Base-by-base conservation (phyloP, 2,113 vertebrate genomes). In the Heloderma charlesbogerti region DNA sequence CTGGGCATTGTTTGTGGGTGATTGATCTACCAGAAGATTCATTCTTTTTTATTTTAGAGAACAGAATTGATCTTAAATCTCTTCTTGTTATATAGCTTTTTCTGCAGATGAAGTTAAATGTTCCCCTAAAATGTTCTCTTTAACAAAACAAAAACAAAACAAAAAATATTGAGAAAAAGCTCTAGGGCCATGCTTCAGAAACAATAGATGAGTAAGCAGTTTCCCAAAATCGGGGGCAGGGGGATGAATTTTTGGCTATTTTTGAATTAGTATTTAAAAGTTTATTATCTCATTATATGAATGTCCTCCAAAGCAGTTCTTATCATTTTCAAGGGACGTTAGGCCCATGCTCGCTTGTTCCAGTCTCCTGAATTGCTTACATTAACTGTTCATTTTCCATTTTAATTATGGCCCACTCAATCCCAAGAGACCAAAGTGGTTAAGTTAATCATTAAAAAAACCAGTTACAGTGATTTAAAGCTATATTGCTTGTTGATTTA, bases 1-100 rank as follows among this genome's bases (percentile, higher is more conserved):
- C 91, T 91, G 80, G 22, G 12, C 88, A 75, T 13, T 93, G 60
- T 93, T 93, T 89, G 86, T 91, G 86, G 82, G 37, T 89, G 94
- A 92, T 92, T 91, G 89, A 75, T 91, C 90, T 72, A 91, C 88
- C 92, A 77, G 92, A 89, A 89, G 48, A 92, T 92, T 93, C 18
- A 13, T 93, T 51, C 60, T 66, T 78, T 45, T 85, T 87, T 20
- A 79, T 90, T 92, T 60, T 89, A 71, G 63, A 82, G 25, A 69
- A 54, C 78, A 81, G 77, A 27, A 40, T 71, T 88, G 63, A 51
- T 91, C 18, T 82, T 54, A 93, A 63, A 83, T 22, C 89, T 31
- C 77, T 93, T 84, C 12, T 69, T 71, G 43, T 66, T 79, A 88
- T 67, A 78, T 80, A 80, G 43, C 6, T n/a, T 69, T 43, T 85